Evolutionary conservation across 2,888 invertebrate genomes (phyloP).

Genomic region (Teleiodes luculella): DNA sequence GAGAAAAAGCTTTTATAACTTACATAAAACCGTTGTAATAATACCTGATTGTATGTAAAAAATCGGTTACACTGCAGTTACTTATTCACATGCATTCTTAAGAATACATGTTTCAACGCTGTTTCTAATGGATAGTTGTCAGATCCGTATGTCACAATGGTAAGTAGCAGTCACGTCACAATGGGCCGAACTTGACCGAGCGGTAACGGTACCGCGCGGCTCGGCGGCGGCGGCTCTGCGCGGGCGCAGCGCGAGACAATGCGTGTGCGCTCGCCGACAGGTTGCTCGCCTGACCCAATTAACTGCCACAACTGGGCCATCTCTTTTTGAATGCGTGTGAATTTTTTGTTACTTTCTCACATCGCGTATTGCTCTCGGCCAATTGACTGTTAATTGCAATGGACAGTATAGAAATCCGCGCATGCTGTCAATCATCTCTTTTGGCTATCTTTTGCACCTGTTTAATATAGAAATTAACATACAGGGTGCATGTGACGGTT

Average conservation of each 20-base stretch:
- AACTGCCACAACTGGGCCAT: slow-evolving; percentile 61
- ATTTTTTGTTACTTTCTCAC: slow-evolving; percentile 58
- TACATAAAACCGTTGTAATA: background rate
- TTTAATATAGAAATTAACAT: background rate
- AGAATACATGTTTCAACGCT: background rate
- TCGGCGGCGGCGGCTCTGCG: slow-evolving; percentile 23
- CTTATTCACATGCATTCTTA: slow-evolving; percentile 1
- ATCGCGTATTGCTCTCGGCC: slow-evolving; percentile 22
- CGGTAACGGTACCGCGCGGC: slow-evolving; percentile 57
- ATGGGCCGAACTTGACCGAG: slow-evolving; percentile 71
- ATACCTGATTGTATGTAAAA: background rate
- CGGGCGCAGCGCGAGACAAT: slow-evolving; percentile 60
- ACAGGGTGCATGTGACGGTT: too few species aligned
- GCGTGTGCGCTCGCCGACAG: slow-evolving; percentile 67
- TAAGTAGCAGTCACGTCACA: slow-evolving; percentile 51
- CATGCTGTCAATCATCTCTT: background rate
- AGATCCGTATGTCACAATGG: slow-evolving; percentile 53
- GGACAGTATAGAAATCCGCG: slow-evolving; percentile 7
- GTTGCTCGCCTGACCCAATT: slow-evolving; percentile 77
- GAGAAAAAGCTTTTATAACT: background rate
- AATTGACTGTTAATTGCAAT: slow-evolving; percentile 9
- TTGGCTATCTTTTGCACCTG: background rate
- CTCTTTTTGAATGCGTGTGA: slow-evolving; percentile 67
- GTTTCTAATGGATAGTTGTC: slow-evolving; percentile 11
- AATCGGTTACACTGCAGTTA: background rate